These are phyloP conservation scores for Solea senegalensis DNA, from an alignment of 2,113 vertebrate genomes.

Conservation along the genomic window DNA sequence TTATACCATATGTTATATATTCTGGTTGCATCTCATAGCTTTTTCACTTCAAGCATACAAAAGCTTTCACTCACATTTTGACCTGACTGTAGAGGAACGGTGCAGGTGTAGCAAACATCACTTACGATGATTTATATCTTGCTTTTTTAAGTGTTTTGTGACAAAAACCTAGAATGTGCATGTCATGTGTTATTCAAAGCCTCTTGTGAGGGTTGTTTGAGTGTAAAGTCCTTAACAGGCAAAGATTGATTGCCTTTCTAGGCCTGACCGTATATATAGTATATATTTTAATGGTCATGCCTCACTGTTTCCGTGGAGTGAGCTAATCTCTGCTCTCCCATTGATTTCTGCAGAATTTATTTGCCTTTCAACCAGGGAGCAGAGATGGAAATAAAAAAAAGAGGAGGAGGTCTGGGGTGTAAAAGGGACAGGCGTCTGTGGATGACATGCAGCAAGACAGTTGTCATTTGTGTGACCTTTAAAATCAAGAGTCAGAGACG, in stretches of 20 bases:
- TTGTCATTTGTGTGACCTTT: not conserved
- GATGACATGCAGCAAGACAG: not conserved
- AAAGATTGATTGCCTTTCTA: conserved; percentile 18
- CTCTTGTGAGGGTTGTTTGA: not conserved
- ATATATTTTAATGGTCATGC: not conserved
- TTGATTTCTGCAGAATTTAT: conserved; percentile 19
- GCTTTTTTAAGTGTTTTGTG: not conserved
- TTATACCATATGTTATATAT: no score
- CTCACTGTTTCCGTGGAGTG: not conserved
- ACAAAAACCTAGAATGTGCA: not conserved
- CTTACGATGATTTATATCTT: no score
- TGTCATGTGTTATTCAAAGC: not conserved
- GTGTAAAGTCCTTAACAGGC: conserved; percentile 4
- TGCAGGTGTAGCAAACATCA: no score
- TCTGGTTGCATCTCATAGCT: no score
- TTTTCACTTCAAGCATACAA: no score
- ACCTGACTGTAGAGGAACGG: no score
- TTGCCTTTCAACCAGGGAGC: not conserved
- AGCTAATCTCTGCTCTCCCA: conserved; percentile 3
- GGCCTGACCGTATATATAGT: not conserved
- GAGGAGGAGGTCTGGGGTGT: not conserved
- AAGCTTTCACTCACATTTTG: no score
- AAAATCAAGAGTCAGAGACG: no score
- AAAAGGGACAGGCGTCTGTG: not conserved
- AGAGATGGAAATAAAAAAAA: not conserved